Conservation (phyloP, 2,797 vertebrate genomes). For the Rhadinocentrus ornatus region DNA sequence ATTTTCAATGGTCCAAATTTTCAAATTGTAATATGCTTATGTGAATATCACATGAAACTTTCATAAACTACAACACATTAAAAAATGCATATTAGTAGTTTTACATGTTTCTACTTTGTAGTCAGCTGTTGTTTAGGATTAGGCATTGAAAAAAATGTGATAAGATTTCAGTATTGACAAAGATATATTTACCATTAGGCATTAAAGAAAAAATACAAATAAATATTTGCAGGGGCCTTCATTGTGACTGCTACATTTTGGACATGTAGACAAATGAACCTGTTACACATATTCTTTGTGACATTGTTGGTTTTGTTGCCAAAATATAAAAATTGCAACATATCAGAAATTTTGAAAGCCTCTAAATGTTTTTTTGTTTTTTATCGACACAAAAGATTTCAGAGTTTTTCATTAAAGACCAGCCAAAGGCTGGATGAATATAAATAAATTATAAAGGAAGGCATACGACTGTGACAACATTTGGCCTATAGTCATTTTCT, state of each 20-base stretch:
- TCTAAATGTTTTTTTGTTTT: constrained; percentile 40
- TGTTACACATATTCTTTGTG: neutral
- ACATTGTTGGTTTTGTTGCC: neutral
- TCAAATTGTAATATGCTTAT: neutral
- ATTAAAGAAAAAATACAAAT: neutral
- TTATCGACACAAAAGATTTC: constrained; percentile 38
- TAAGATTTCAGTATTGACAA: neutral
- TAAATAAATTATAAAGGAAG: constrained; percentile 61
- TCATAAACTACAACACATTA: no score
- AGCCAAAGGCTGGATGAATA: constrained; percentile 50
- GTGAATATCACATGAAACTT: neutral
- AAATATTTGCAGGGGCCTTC: neutral
- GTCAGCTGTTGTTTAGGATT: neutral
- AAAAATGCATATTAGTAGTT: no score
- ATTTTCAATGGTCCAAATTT: neutral
- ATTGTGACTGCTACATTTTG: neutral
- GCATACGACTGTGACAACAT: constrained; percentile 76
- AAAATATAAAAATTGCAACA: constrained; percentile 64
- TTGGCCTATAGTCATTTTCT: constrained; percentile 60
- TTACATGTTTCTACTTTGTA: neutral
- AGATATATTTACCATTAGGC: neutral
- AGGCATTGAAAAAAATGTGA: neutral
- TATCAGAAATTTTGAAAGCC: constrained; percentile 33
- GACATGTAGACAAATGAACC: neutral
- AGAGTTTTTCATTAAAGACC: constrained; percentile 40